Percentiles rank a stretch among this genome's conserved stretches.
Evolutionary conservation across 2,888 invertebrate species (phyloP).

Genomic region (Hypolimnas misippus): DNA sequence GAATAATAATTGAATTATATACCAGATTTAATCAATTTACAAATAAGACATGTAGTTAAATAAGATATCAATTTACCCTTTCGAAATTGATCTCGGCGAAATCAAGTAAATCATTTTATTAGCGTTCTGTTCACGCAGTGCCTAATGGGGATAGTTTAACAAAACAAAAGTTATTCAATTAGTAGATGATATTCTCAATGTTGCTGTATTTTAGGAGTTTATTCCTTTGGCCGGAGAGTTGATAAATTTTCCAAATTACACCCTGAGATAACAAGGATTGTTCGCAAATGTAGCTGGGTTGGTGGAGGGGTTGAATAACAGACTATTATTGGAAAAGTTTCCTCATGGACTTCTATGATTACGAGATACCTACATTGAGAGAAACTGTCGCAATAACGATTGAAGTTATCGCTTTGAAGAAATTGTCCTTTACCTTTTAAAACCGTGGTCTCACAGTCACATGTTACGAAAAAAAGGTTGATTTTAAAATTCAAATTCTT

Average conservation of each 20-base stretch:
- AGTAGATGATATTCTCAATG: constrained; percentile 25
- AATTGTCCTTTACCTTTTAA: neutral
- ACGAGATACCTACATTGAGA: neutral
- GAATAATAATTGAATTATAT: no score
- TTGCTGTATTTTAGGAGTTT: constrained; percentile 18
- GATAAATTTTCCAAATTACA: constrained; percentile 13
- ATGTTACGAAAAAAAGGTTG: no score
- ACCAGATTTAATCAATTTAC: no score
- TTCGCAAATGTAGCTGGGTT: neutral
- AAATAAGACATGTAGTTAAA: no score
- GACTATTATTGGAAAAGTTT: constrained; percentile 1
- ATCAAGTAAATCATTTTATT: constrained; percentile 29
- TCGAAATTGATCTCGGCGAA: constrained; percentile 2
- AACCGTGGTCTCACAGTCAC: no score
- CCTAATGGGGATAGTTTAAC: constrained; percentile 20
- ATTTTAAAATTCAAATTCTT: no score
- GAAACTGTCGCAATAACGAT: neutral
- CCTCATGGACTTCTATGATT: neutral
- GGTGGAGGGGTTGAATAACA: neutral
- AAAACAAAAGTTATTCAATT: constrained; percentile 32
- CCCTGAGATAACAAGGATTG: constrained; percentile 1
- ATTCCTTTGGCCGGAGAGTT: constrained; percentile 12
- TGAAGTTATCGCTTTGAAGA: neutral
- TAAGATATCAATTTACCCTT: no score
- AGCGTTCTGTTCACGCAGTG: constrained; percentile 24